Conservation (phyloP, 2,888 invertebrate species). For the Phanerotoma sp. region DNA sequence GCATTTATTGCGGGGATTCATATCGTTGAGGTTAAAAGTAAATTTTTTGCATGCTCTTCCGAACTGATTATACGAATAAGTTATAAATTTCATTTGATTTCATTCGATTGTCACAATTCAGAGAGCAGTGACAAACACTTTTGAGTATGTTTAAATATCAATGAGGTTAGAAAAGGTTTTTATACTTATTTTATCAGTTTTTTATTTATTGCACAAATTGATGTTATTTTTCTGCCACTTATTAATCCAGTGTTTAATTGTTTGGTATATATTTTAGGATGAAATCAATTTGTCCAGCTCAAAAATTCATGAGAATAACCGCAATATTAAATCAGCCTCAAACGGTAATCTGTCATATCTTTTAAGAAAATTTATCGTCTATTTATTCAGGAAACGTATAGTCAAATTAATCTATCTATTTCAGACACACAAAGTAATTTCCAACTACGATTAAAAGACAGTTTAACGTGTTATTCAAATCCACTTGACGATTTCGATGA, state of each 20-base stretch:
- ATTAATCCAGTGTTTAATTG: no score
- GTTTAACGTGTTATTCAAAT: conserved; percentile 27
- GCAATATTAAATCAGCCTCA: conserved; percentile 3
- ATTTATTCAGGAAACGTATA: not conserved
- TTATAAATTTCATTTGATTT: no score
- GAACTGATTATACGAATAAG: no score
- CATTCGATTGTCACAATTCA: no score
- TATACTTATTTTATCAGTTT: not conserved
- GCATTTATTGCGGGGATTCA: no score
- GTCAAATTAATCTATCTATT: no score
- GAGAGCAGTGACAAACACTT: no score
- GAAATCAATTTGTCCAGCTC: conserved; percentile 1
- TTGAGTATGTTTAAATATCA: no score
- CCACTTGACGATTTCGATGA: conserved; percentile 27
- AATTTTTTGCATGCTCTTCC: no score
- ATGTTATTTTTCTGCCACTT: not conserved
- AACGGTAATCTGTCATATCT: conserved; percentile 11
- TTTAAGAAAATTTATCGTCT: not conserved
- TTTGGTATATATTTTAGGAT: not conserved
- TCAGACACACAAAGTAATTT: conserved; percentile 11
- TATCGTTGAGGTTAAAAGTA: no score
- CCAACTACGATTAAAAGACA: conserved; percentile 26
- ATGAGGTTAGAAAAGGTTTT: not conserved
- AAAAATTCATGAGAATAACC: conserved; percentile 6
- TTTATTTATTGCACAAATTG: not conserved